Base-by-base conservation (phyloP, 2,113 vertebrate genomes). In the Phaethornis superciliosus region DNA sequence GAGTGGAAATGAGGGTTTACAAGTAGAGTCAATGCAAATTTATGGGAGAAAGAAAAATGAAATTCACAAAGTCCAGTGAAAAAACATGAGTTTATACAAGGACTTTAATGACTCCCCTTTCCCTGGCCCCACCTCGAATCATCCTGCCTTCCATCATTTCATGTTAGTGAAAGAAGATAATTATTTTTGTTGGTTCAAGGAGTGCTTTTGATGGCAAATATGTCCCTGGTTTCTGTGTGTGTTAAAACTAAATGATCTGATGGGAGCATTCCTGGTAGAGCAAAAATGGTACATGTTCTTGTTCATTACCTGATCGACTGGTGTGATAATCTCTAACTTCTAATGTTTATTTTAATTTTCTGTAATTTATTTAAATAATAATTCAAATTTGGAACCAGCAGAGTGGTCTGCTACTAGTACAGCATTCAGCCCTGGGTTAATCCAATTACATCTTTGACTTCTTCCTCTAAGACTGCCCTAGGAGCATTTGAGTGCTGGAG, bases 1-100 rank as follows among this genome's bases (percentile, higher is more conserved):
- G 37, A 74, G 79, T 95, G 86, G 81, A 92, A 94, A 90, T 85
- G 59, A 69, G 21, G 30, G 10, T 95, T 96, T 96, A 81, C 85
- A 95, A 81, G 87, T 20, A 55, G 8, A 95, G 35, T 30, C 60
- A 75, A 40, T 64, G 65, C 82, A 91, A 88, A 95, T 92, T 92
- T 90, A 83, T 84, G 79, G 77, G 51, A 69, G 70, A 58, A 76
- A 93, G 91, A 92, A 81, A 3, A 2, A 89, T 59, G 7, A 81
- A 79, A 91, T 85, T 74, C 55, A 78, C 83, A 85, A 81, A 69
- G 74, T 68, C 89, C 54, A 59, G 72, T 83, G 63, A 79, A 83
- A 92, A 97, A 95, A 9, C 40, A 55, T 15, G 44, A 6, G 1
- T 89, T 96, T 85, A 26, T 92, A 32, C 23, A 75, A 74, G 56